Percentiles rank a stretch among this genome's conserved stretches.
These are phyloP conservation scores for Perodicticus potto DNA, from an alignment of 2,797 vertebrate species.

Conservation along the genomic window DNA sequence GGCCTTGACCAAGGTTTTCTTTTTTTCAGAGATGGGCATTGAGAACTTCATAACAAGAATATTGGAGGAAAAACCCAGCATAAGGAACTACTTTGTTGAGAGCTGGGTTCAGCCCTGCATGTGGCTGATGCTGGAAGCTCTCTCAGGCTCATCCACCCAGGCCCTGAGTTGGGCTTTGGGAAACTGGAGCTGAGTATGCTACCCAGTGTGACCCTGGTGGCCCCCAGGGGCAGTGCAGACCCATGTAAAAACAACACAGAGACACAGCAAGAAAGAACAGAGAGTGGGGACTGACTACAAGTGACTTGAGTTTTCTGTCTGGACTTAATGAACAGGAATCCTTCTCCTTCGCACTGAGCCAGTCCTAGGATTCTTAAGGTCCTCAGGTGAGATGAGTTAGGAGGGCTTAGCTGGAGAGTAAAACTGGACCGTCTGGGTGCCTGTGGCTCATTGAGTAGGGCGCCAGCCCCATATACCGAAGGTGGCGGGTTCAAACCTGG, in stretches of 20 bases:
- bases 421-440: background rate
- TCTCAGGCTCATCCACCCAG: background rate
- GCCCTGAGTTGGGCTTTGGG: background rate
- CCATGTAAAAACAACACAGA: background rate
- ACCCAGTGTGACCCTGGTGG: background rate
- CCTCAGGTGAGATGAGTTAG: background rate
- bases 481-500: too few species aligned
- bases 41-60: background rate
- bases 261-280: too few species aligned
- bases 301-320: background rate
- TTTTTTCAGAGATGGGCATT: background rate
- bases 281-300: background rate
- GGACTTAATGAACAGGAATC: background rate
- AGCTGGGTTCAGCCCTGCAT: background rate
- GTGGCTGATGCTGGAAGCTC: background rate
- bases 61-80: background rate
- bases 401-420: background rate
- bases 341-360: background rate
- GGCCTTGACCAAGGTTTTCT: background rate
- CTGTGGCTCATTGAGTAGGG: too few species aligned
- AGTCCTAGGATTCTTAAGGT: background rate
- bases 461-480: too few species aligned
- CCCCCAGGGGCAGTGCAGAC: background rate
- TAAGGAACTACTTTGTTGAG: background rate
- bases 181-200: background rate